Conservation (phyloP, 2,113 vertebrate species). For the Sprattus sprattus region DNA sequence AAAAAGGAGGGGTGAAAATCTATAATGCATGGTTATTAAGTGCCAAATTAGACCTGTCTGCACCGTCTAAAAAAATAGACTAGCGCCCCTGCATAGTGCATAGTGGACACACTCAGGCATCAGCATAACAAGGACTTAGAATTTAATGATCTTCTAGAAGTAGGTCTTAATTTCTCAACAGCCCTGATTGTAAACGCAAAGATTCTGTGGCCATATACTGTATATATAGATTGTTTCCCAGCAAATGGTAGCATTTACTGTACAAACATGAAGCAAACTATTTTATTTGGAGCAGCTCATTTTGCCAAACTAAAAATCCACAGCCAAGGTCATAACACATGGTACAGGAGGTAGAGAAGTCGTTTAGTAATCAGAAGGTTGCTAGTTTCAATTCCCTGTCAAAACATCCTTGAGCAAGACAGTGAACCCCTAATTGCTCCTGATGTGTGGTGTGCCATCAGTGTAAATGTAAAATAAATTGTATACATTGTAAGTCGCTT, state of each 20-base stretch:
- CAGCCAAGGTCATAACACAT: background rate
- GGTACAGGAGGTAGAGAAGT: too few relatives aligned
- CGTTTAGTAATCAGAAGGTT: too few relatives aligned
- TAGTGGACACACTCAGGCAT: background rate
- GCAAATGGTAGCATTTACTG: background rate
- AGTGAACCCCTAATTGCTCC: too few relatives aligned
- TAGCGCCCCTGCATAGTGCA: background rate
- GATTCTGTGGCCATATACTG: background rate
- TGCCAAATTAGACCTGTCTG: slow-evolving; percentile 24
- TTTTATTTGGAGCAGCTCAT: background rate
- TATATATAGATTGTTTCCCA: background rate
- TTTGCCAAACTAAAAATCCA: background rate
- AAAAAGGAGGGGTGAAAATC: slow-evolving; percentile 14
- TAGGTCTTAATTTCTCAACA: background rate
- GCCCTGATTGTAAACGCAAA: background rate
- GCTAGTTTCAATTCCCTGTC: too few relatives aligned
- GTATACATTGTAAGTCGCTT: too few relatives aligned
- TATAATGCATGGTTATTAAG: slow-evolving; percentile 41
- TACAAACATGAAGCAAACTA: background rate
- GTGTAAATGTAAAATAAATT: too few relatives aligned
- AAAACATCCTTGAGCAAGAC: too few relatives aligned
- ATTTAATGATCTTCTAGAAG: background rate
- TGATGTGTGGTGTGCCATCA: too few relatives aligned
- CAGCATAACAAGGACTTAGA: background rate
- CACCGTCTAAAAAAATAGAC: background rate